phyloP scores from a whole-genome alignment of 2,797 vertebrate species.

The Onychomys arenicola region DNA sequence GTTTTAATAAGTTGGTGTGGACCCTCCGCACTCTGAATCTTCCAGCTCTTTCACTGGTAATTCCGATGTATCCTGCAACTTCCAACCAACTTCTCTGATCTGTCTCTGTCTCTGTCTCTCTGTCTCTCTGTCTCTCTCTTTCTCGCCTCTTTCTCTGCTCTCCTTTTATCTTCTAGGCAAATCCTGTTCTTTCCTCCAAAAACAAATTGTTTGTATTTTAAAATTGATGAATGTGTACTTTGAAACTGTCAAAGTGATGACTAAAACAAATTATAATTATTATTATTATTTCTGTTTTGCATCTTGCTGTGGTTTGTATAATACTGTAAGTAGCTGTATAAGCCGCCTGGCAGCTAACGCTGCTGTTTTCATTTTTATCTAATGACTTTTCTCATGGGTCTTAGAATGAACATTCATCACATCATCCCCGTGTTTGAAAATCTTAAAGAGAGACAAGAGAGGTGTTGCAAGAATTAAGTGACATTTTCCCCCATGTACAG shows the following conservation, averaged over 20 bases:
- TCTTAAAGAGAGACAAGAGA: not conserved
- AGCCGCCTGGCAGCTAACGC: not conserved
- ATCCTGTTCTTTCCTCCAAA: not conserved
- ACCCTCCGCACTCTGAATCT: fast-evolving
- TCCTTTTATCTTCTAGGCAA: too few species aligned
- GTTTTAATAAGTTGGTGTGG: not conserved
- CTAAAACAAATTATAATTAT: not conserved
- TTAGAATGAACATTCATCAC: not conserved
- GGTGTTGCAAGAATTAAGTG: not conserved
- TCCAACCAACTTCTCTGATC: not conserved
- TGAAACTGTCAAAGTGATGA: not conserved
- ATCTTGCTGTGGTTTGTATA: not conserved
- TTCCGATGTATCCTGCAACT: not conserved
- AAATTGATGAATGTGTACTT: not conserved
- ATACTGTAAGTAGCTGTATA: not conserved
- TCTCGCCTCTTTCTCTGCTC: too few species aligned
- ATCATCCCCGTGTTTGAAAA: not conserved
- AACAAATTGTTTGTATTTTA: not conserved
- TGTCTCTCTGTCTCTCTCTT: too few species aligned
- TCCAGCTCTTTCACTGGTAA: fast-evolving
- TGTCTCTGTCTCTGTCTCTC: too few species aligned
- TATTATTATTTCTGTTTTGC: too few species aligned
- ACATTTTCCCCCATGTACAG: not conserved
- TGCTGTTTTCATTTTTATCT: not conserved
- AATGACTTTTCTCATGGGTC: not conserved